Percentiles rank a stretch among this genome's conserved stretches.
Conservation (phyloP, 1,140 invertebrate species). For the Apis florea region DNA sequence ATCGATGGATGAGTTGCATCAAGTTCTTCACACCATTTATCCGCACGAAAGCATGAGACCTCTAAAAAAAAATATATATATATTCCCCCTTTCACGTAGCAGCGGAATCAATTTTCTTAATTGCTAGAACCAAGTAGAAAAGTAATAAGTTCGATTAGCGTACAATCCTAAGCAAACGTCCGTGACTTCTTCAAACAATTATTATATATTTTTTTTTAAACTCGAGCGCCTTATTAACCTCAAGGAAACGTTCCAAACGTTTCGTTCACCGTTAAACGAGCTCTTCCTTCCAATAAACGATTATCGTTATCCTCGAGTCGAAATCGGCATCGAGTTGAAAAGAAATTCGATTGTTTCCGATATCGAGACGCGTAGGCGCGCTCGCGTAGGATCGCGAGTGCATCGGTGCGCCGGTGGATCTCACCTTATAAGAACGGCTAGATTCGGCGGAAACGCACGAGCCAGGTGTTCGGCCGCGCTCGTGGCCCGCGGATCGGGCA, state of each 20-base stretch:
- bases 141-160: background rate
- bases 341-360: background rate
- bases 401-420: constrained; percentile 20
- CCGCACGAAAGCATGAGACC: constrained; percentile 10
- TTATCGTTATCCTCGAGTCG: background rate
- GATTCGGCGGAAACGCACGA: constrained; percentile 19
- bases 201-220: too few species aligned
- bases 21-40: background rate
- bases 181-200: background rate
- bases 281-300: background rate
- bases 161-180: background rate
- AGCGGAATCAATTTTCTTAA: background rate
- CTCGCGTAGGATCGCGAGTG: constrained; percentile 29
- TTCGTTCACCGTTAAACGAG: background rate
- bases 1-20: background rate
- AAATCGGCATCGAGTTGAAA: background rate
- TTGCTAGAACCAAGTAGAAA: background rate
- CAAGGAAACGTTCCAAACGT: background rate
- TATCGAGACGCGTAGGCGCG: constrained; percentile 25
- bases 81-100: background rate
- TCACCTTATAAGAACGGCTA: constrained; percentile 52
- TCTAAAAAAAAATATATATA: background rate
- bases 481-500: constrained; percentile 19
- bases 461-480: background rate
- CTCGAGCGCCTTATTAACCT: background rate